Evolutionary conservation across 1,140 invertebrate genomes (phyloP).

Genomic region (Bombus terrestris): DNA sequence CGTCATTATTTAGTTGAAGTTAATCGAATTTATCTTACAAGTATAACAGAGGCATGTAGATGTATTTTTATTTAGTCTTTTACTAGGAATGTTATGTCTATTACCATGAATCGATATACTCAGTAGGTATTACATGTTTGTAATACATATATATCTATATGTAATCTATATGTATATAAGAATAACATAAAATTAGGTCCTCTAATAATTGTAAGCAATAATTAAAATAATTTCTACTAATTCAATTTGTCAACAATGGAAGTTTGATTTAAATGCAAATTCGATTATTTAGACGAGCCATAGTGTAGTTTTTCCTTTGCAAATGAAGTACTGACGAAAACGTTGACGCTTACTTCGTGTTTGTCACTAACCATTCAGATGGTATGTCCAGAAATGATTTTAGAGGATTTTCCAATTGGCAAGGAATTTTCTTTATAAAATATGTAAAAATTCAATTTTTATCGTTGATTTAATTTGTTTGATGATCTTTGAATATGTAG

Average conservation of each 20-base stretch:
- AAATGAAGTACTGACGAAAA: background rate
- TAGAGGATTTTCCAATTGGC: background rate
- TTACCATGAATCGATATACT: too few species aligned
- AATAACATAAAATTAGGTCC: too few species aligned
- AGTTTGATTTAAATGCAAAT: constrained; percentile 33
- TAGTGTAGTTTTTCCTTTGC: background rate
- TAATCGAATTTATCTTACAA: constrained; percentile 1
- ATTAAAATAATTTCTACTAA: too few species aligned
- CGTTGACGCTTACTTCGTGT: background rate
- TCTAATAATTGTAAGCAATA: too few species aligned
- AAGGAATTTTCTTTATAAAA: background rate
- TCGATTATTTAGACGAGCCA: background rate
- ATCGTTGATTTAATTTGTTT: background rate
- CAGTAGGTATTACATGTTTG: too few species aligned
- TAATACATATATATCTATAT: too few species aligned
- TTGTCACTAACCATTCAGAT: background rate
- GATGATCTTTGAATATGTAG: background rate
- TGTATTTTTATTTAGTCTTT: too few species aligned
- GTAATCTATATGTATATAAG: too few species aligned
- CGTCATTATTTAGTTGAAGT: background rate
- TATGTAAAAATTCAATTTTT: background rate
- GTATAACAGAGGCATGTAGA: background rate
- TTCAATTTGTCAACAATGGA: background rate
- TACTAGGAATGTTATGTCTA: too few species aligned
- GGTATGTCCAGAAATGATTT: background rate